These are phyloP conservation scores for Ethmia dodecea DNA, from an alignment of 2,888 invertebrate genomes.

Conservation along the genomic window DNA sequence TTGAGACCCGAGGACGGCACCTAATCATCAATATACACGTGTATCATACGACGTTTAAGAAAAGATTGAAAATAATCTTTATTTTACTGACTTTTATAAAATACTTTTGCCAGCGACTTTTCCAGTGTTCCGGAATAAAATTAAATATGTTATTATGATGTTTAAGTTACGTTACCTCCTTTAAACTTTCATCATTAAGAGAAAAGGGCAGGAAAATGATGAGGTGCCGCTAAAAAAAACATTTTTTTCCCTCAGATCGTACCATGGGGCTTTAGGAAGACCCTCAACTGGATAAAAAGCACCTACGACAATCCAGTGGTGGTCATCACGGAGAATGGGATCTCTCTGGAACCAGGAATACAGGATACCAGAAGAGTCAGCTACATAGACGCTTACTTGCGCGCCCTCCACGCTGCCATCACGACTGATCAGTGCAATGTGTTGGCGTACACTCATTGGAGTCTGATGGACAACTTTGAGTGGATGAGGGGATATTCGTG, in stretches of 20 bases:
- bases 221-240: too few relatives aligned
- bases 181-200: too few relatives aligned
- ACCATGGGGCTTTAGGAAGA: slow-evolving; percentile 81
- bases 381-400: slow-evolving; percentile 71
- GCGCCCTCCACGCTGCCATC: slow-evolving; percentile 62
- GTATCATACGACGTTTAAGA: too few relatives aligned
- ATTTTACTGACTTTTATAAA: too few relatives aligned
- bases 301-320: slow-evolving; percentile 77
- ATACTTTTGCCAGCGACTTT: too few relatives aligned
- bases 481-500: slow-evolving; percentile 86
- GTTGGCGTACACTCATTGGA: slow-evolving; percentile 85
- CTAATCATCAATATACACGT: too few relatives aligned
- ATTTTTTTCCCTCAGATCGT: slow-evolving; percentile 63
- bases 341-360: slow-evolving; percentile 61
- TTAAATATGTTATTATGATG: too few relatives aligned
- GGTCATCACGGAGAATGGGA: slow-evolving; percentile 80
- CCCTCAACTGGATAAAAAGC: slow-evolving; percentile 79
- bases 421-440: slow-evolving; percentile 76
- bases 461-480: slow-evolving; percentile 89
- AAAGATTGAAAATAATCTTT: too few relatives aligned
- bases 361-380: slow-evolving; percentile 68
- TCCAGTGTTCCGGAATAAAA: too few relatives aligned
- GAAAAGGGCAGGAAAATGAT: too few relatives aligned
- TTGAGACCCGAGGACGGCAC: too few relatives aligned
- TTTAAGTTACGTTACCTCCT: too few relatives aligned